Conservation (phyloP, 2,888 invertebrate species). For the Hyalella azteca region DNA sequence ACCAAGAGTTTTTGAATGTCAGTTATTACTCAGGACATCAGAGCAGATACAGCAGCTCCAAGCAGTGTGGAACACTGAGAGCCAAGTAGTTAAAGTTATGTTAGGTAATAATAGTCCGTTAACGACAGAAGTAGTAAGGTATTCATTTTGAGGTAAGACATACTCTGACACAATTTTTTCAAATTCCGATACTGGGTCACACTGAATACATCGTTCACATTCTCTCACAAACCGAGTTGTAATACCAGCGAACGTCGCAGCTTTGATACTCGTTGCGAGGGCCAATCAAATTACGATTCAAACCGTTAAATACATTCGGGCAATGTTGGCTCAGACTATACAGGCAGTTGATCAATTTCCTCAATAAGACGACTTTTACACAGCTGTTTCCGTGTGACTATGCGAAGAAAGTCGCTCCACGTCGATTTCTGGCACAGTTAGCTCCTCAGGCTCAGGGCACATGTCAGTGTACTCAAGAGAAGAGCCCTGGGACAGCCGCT, state of each 20-base stretch:
- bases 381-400: constrained; percentile 94
- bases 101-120: constrained; percentile 3
- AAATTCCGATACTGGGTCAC: background rate
- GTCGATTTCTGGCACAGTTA: constrained; percentile 89
- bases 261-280: background rate
- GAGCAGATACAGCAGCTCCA: constrained; percentile 20
- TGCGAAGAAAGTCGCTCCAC: constrained; percentile 90
- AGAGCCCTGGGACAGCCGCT: constrained; percentile 89
- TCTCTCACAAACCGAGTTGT: background rate
- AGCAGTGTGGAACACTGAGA: constrained; percentile 30
- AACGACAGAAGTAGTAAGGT: constrained; percentile 12
- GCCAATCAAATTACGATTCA: background rate
- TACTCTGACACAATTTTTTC: background rate
- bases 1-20: background rate
- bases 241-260: background rate
- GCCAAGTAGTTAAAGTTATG: constrained; percentile 24
- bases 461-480: constrained; percentile 91
- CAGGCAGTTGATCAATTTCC: background rate
- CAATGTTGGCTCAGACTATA: background rate
- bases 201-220: constrained; percentile 14
- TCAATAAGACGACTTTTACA: constrained; percentile 67
- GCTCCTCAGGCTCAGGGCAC: constrained; percentile 73
- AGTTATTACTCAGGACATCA: background rate
- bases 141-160: constrained; percentile 17
- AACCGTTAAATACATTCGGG: background rate